phyloP scores from a whole-genome alignment of 2,113 vertebrate genomes.

The Zosterops borbonicus region DNA sequence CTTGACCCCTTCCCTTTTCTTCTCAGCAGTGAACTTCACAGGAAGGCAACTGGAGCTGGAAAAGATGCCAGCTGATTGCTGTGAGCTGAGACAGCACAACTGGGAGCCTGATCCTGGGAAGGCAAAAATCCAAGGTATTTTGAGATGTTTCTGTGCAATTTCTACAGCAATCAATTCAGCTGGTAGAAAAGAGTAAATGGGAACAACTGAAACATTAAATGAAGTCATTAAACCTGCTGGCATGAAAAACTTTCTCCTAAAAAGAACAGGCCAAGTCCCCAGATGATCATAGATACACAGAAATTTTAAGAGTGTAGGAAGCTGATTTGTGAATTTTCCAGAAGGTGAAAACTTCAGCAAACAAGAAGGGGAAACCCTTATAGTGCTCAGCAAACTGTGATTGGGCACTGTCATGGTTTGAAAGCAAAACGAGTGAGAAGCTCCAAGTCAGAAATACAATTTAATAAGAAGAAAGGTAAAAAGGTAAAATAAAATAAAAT shows the following conservation, averaged over 20 bases:
- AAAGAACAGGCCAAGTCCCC: background rate
- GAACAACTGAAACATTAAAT: background rate
- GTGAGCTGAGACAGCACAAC: background rate
- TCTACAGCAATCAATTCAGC: background rate
- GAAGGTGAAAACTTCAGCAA: background rate
- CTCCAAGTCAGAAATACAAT: too few relatives aligned
- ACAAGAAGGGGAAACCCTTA: background rate
- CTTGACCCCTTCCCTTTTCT: background rate
- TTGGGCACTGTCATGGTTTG: too few relatives aligned
- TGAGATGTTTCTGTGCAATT: background rate
- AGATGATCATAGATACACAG: background rate
- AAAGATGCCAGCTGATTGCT: background rate
- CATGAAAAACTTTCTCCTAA: background rate
- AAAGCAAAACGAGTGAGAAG: too few relatives aligned
- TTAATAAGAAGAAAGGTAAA: too few relatives aligned
- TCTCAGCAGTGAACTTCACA: background rate
- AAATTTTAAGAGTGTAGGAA: background rate
- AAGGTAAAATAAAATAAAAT: too few relatives aligned
- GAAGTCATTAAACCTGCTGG: background rate
- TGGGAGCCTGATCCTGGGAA: background rate
- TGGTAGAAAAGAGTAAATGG: background rate
- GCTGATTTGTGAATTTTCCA: background rate
- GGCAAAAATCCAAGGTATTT: background rate
- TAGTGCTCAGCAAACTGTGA: background rate
- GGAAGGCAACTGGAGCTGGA: background rate